phyloP scores from a whole-genome alignment of 2,888 invertebrate genomes.

The Acleris emargana region DNA sequence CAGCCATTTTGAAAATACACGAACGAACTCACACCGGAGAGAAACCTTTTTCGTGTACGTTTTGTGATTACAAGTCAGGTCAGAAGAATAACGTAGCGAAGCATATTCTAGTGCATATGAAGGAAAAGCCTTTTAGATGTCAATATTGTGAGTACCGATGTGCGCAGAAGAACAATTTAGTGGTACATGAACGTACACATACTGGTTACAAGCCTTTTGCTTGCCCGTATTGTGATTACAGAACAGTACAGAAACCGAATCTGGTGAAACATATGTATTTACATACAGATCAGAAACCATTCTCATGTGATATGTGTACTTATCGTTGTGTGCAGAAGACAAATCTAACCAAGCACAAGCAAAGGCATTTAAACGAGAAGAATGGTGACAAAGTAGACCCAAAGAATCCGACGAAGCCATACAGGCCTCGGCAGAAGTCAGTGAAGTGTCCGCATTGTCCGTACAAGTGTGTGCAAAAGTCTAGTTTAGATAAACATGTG shows the following conservation, averaged over 20 bases:
- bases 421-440: slow-evolving; percentile 71
- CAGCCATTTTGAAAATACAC: slow-evolving; percentile 79
- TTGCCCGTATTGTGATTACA: slow-evolving; percentile 76
- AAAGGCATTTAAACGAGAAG: slow-evolving; percentile 73
- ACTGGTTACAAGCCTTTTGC: slow-evolving; percentile 79
- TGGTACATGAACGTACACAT: slow-evolving; percentile 79
- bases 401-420: slow-evolving; percentile 66
- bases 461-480: slow-evolving; percentile 74
- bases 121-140: slow-evolving; percentile 77
- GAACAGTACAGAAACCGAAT: slow-evolving; percentile 80
- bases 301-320: slow-evolving; percentile 75
- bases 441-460: slow-evolving; percentile 72
- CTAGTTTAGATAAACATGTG: slow-evolving; percentile 76
- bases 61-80: slow-evolving; percentile 78
- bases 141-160: slow-evolving; percentile 79
- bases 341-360: slow-evolving; percentile 76
- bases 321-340: slow-evolving; percentile 80
- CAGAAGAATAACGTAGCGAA: slow-evolving; percentile 81
- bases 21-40: slow-evolving; percentile 78
- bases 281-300: slow-evolving; percentile 79
- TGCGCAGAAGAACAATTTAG: slow-evolving; percentile 79
- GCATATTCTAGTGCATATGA: slow-evolving; percentile 80
- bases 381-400: slow-evolving; percentile 60
- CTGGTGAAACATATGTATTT: slow-evolving; percentile 81
- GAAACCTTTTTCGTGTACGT: slow-evolving; percentile 75